Conservation (phyloP, 2,888 invertebrate genomes). For the Dilophus febrilis region DNA sequence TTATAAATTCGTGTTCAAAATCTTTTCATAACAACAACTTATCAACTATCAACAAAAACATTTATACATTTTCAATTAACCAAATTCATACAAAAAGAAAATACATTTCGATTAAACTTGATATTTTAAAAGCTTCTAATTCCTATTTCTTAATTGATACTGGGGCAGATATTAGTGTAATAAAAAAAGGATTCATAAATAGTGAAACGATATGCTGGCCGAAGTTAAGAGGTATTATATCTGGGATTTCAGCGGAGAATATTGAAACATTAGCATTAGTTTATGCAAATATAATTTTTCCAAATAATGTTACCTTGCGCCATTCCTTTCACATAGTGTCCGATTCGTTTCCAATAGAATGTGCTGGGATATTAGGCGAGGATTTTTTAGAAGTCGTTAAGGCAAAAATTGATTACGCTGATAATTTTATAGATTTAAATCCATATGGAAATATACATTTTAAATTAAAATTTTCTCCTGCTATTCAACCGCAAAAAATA, state of each 20-base stretch:
- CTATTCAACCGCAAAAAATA: too few species aligned
- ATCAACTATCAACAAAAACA: too few species aligned
- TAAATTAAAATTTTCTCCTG: too few species aligned
- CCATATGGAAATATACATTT: too few species aligned
- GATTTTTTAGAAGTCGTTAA: constrained; percentile 4
- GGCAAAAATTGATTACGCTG: not conserved
- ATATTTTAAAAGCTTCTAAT: too few species aligned
- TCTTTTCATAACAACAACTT: not conserved
- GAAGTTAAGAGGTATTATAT: constrained; percentile 1
- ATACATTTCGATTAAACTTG: too few species aligned
- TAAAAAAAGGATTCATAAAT: constrained; percentile 5
- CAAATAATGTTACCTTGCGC: constrained; percentile 1
- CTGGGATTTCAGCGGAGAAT: constrained; percentile 5
- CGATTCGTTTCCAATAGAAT: constrained; percentile 4
- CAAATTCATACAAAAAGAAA: too few species aligned
- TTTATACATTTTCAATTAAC: too few species aligned
- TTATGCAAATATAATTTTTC: constrained; percentile 4
- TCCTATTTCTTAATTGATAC: constrained; percentile 9
- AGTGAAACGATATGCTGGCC: constrained; percentile 3
- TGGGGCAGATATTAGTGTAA: constrained; percentile 8
- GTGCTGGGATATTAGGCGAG: constrained; percentile 6
- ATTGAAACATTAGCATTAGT: constrained; percentile 5
- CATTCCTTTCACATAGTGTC: constrained; percentile 9
- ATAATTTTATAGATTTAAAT: too few species aligned
- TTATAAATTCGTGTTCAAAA: too few species aligned